Conservation (phyloP, 2,888 invertebrate species). For the Drosophila demipolita region DNA sequence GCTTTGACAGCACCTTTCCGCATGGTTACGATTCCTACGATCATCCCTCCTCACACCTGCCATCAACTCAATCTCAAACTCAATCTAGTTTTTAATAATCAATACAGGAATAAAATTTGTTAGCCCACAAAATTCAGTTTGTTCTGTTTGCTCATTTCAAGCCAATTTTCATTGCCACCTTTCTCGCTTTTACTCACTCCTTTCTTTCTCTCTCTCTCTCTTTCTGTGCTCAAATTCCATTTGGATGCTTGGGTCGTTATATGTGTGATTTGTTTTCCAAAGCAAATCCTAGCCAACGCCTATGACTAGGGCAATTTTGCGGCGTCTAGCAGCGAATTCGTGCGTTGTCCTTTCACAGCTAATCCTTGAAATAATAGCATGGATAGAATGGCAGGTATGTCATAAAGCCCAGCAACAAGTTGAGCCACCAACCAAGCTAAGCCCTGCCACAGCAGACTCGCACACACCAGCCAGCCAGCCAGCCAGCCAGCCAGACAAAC, state of each 20-base stretch:
- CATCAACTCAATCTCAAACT: constrained; percentile 55
- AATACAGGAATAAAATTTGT: constrained; percentile 65
- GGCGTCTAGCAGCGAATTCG: constrained; percentile 55
- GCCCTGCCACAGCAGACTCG: constrained; percentile 11
- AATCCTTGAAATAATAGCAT: constrained; percentile 81
- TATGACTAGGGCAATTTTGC: constrained; percentile 11
- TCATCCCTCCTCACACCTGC: constrained; percentile 18
- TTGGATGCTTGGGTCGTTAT: constrained; percentile 40
- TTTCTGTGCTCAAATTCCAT: constrained; percentile 16
- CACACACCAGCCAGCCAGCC: neutral
- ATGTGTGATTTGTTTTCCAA: constrained; percentile 69
- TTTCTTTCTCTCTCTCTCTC: neutral
- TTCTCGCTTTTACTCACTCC: constrained; percentile 4
- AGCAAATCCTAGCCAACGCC: constrained; percentile 62
- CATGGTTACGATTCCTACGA: constrained; percentile 66
- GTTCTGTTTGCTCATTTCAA: constrained; percentile 34
- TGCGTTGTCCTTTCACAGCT: constrained; percentile 71
- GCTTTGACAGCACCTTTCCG: neutral
- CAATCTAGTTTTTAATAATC: constrained; percentile 59
- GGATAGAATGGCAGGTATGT: constrained; percentile 72
- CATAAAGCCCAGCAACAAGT: constrained; percentile 79
- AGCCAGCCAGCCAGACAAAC: neutral
- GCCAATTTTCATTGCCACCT: constrained; percentile 48
- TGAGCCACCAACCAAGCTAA: constrained; percentile 55
- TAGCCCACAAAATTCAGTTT: constrained; percentile 42